Conservation (phyloP, 2,113 vertebrate species). For the Emberiza fucata region DNA sequence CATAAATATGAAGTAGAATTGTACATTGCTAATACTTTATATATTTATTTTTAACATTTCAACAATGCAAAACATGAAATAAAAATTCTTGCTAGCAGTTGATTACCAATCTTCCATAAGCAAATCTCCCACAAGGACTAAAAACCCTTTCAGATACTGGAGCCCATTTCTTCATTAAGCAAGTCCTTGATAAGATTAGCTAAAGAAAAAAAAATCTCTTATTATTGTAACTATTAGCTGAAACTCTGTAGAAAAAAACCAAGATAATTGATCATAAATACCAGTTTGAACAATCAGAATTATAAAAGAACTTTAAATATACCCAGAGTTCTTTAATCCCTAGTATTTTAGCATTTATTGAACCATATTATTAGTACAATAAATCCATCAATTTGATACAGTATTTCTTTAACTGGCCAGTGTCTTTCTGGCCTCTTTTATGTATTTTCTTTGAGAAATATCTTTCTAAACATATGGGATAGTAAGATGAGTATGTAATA, state of each 20-base stretch:
- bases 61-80: neutral
- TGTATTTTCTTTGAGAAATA: neutral
- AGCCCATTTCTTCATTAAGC: neutral
- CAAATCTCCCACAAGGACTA: neutral
- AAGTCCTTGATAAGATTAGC: neutral
- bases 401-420: neutral
- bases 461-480: neutral
- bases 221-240: neutral
- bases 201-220: neutral
- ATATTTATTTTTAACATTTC: neutral
- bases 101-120: neutral
- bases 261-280: neutral
- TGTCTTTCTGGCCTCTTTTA: neutral
- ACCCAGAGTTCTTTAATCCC: neutral
- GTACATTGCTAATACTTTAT: neutral
- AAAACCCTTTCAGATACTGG: neutral
- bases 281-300: neutral
- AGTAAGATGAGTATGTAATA: neutral
- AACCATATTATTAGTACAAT: neutral
- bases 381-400: neutral
- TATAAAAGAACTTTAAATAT: neutral
- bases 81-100: neutral
- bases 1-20: neutral
- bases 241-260: neutral
- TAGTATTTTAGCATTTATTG: neutral